Percentiles rank a stretch among this genome's conserved stretches.
Evolutionary conservation across 2,113 vertebrate genomes (phyloP).

Genomic region (Pagrus major): DNA sequence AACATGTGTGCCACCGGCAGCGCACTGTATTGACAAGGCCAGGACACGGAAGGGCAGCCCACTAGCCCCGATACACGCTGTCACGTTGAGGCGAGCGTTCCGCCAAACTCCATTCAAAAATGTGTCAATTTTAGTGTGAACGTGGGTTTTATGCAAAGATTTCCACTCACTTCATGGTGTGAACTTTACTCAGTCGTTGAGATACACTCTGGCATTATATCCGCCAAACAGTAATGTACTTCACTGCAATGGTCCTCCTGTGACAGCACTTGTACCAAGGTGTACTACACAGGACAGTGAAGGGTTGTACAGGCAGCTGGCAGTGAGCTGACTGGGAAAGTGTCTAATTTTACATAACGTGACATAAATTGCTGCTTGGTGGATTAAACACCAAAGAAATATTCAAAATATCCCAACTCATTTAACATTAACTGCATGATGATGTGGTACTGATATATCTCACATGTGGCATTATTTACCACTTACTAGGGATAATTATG

Average conservation of each 20-base stretch:
- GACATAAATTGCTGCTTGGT: not conserved
- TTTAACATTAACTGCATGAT: not conserved
- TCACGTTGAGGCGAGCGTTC: too few relatives aligned
- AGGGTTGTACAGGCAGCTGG: not conserved
- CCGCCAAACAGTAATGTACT: not conserved
- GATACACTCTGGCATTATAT: not conserved
- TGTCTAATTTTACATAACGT: not conserved
- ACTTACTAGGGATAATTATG: not conserved
- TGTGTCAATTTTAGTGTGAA: not conserved
- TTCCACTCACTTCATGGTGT: not conserved
- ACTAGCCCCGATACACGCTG: not conserved
- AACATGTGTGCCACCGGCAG: not conserved
- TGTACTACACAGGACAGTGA: not conserved
- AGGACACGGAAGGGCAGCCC: constrained; percentile 33
- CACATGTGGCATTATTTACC: not conserved
- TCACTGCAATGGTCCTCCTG: not conserved
- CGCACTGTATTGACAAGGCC: constrained; percentile 17
- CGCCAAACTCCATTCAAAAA: constrained; percentile 14
- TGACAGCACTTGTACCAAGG: not conserved
- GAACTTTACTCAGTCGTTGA: not conserved
- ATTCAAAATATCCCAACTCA: not conserved
- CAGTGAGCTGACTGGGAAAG: not conserved
- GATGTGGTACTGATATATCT: too few relatives aligned
- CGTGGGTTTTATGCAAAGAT: not conserved
- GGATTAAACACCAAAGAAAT: fast-evolving